Percentiles rank a stretch among this genome's conserved stretches.
phyloP scores from a whole-genome alignment of 1,140 invertebrate species.

The Stenopsyche tienmushanensis region DNA sequence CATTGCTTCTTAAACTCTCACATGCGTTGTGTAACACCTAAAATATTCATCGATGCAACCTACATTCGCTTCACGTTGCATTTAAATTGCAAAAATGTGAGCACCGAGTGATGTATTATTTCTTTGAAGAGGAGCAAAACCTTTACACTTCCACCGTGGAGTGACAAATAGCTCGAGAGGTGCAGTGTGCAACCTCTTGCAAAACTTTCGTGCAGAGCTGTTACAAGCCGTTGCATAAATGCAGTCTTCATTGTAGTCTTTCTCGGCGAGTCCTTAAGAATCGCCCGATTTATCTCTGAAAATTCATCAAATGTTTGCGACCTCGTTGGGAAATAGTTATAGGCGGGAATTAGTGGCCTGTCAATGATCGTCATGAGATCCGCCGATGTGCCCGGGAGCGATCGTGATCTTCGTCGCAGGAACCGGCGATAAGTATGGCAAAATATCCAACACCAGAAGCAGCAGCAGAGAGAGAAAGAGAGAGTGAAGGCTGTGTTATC shows the following conservation, averaged over 20 bases:
- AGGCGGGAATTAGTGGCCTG: too few species aligned
- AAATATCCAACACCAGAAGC: conserved; percentile 16
- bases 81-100: conserved; percentile 20
- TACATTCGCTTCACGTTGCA: conserved; percentile 13
- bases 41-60: conserved; percentile 14
- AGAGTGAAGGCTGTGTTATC: conserved; percentile 2
- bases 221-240: conserved; percentile 1
- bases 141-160: background rate
- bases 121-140: background rate
- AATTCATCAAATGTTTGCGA: too few species aligned
- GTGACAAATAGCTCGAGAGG: background rate
- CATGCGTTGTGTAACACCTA: conserved; percentile 1
- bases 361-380: too few species aligned
- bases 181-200: background rate
- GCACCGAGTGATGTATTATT: conserved; percentile 7
- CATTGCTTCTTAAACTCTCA: conserved; percentile 2
- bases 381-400: too few species aligned
- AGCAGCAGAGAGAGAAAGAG: background rate
- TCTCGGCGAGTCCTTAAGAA: too few species aligned
- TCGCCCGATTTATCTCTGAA: too few species aligned
- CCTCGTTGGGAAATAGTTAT: too few species aligned
- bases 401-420: too few species aligned
- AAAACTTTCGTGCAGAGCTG: background rate
- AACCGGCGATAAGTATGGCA: too few species aligned
- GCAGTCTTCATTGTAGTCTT: conserved; percentile 6